Evolutionary conservation across 2,113 vertebrate species (phyloP).

Genomic region (Paracanthobrama guichenoti): DNA sequence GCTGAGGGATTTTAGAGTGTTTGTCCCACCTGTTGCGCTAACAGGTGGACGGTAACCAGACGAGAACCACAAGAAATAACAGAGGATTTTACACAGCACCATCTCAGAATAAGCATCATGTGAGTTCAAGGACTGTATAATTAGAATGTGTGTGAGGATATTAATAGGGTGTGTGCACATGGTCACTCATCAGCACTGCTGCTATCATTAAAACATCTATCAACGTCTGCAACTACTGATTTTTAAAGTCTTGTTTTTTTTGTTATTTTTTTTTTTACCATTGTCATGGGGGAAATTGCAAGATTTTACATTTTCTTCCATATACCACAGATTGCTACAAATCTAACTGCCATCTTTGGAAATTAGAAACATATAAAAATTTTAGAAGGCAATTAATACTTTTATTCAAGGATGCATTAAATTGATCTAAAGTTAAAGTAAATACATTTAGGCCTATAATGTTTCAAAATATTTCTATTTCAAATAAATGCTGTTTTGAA

Average conservation of each 20-base stretch:
- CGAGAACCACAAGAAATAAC: not conserved
- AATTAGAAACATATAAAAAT: not conserved
- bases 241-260: not conserved
- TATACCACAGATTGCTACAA: not conserved
- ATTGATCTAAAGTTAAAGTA: not conserved
- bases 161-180: constrained; percentile 15
- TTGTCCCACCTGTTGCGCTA: constrained; percentile 67
- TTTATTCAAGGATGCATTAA: not conserved
- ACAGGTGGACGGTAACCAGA: constrained; percentile 49
- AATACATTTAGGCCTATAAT: not conserved
- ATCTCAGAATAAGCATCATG: not conserved
- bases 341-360: not conserved
- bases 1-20: constrained; percentile 51
- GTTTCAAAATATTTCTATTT: not conserved
- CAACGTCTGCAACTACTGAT: not conserved
- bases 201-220: constrained; percentile 16
- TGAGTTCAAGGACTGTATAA: not conserved
- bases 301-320: not conserved
- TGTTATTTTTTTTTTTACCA: not conserved
- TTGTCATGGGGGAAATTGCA: not conserved
- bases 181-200: not conserved
- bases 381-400: not conserved
- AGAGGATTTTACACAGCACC: not conserved
- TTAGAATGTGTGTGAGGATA: not conserved
- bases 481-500: not conserved